phyloP scores from a whole-genome alignment of 2,113 vertebrate species.

The Gymnarchus niloticus region DNA sequence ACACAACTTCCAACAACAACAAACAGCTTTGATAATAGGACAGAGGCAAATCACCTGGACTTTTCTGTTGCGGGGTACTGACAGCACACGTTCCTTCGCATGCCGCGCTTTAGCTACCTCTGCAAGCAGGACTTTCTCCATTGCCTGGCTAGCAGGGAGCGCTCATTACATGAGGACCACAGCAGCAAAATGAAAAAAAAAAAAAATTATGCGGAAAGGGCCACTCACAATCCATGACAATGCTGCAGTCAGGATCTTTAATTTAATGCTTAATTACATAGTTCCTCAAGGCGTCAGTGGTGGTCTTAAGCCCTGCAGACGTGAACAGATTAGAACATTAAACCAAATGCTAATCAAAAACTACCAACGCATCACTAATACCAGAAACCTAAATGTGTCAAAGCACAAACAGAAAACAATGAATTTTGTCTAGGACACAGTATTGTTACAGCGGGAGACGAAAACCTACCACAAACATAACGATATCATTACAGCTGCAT shows the following conservation, averaged over 20 bases:
- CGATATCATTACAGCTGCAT: conserved; percentile 42
- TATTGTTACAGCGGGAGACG: conserved; percentile 14
- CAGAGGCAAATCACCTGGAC: conserved; percentile 24
- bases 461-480: conserved; percentile 35
- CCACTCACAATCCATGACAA: too few relatives aligned
- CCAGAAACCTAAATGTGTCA: conserved; percentile 48
- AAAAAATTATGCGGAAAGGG: too few relatives aligned
- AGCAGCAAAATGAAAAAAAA: background rate
- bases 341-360: conserved; percentile 61
- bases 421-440: conserved; percentile 36
- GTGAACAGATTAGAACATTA: conserved; percentile 59
- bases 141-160: background rate
- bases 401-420: conserved; percentile 24
- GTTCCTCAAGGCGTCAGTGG: conserved; percentile 49
- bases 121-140: conserved; percentile 27
- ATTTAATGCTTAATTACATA: conserved; percentile 67
- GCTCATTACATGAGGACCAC: background rate
- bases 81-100: conserved; percentile 24
- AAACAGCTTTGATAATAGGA: conserved; percentile 30
- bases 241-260: conserved; percentile 47
- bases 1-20: conserved; percentile 28
- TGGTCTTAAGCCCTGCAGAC: conserved; percentile 47
- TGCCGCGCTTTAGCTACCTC: conserved; percentile 9
- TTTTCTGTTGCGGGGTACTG: conserved; percentile 19
- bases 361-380: conserved; percentile 46